These are phyloP conservation scores for Ciconia maguari DNA, from an alignment of 2,113 vertebrate genomes.

Conservation along the genomic window DNA sequence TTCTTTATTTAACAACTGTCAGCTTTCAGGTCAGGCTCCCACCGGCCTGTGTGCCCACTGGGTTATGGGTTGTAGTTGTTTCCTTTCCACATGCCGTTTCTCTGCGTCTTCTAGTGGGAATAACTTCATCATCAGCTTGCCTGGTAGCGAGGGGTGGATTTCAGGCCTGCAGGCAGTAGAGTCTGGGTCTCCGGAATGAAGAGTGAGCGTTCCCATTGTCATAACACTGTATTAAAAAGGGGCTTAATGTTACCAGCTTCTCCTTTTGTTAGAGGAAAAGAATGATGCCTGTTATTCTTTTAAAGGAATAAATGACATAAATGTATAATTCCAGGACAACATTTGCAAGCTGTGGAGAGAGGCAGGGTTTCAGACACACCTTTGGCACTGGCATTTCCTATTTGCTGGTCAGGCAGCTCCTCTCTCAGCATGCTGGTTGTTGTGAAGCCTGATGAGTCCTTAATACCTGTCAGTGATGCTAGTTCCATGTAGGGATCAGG, in stretches of 20 bases:
- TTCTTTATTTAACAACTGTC: neutral
- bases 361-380: neutral
- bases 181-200: neutral
- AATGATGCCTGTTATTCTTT: neutral
- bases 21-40: neutral
- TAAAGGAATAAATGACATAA: neutral
- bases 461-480: slow-evolving; percentile 32
- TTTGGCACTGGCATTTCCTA: neutral
- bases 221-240: neutral
- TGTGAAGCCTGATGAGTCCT: slow-evolving; percentile 15
- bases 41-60: neutral
- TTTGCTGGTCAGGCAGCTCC: slow-evolving; percentile 29
- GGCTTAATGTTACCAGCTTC: neutral
- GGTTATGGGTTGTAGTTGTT: neutral
- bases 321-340: neutral
- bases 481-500: slow-evolving; percentile 1
- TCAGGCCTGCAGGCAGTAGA: neutral
- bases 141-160: neutral
- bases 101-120: neutral
- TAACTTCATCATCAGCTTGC: neutral
- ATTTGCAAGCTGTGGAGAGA: neutral
- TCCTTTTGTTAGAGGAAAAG: neutral
- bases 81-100: neutral
- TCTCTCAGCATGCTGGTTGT: neutral
- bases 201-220: neutral